A percentile compares a stretch with the other conserved stretches of the same genome.
Evolutionary conservation across 2,113 vertebrate genomes (phyloP).

Genomic region (Corydoras maculifer): DNA sequence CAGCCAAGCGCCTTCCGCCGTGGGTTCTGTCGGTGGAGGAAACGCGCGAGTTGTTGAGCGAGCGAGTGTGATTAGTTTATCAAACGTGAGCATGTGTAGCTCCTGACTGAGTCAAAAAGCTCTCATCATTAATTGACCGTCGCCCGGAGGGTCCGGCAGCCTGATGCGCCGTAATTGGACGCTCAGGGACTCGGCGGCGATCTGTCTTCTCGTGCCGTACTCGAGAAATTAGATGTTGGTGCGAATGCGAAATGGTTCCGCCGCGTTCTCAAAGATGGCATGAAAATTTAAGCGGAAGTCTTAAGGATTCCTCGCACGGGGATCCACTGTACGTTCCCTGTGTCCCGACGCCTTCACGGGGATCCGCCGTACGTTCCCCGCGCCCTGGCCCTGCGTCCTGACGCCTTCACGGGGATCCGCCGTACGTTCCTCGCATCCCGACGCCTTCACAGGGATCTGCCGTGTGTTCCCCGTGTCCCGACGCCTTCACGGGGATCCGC

Average conservation of each 20-base stretch:
- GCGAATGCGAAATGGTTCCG: conserved; percentile 76
- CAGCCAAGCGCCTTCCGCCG: too few relatives aligned
- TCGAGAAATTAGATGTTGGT: conserved; percentile 78
- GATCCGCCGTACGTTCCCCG: too few relatives aligned
- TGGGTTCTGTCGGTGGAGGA: conserved; percentile 60
- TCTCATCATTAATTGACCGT: conserved; percentile 73
- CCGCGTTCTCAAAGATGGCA: conserved; percentile 75
- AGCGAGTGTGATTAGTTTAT: conserved; percentile 70
- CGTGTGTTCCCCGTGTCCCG: too few relatives aligned
- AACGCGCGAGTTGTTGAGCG: conserved; percentile 52
- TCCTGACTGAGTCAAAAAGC: conserved; percentile 52
- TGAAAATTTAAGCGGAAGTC: conserved; percentile 73
- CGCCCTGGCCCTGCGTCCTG: not conserved
- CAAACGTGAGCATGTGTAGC: conserved; percentile 69
- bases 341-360: not conserved
- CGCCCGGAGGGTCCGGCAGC: conserved; percentile 70
- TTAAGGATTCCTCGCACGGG: conserved; percentile 69
- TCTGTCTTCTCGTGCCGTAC: conserved; percentile 73
- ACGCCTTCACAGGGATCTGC: too few relatives aligned
- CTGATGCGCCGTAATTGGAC: conserved; percentile 77
- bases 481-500: too few relatives aligned
- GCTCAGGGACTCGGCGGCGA: conserved; percentile 71
- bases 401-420: too few relatives aligned
- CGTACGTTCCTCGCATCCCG: too few relatives aligned
- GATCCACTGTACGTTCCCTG: conserved; percentile 48